Percentiles rank a stretch among this genome's conserved stretches.
Conservation (phyloP, 1,140 invertebrate species). For the Apis laboriosa region DNA sequence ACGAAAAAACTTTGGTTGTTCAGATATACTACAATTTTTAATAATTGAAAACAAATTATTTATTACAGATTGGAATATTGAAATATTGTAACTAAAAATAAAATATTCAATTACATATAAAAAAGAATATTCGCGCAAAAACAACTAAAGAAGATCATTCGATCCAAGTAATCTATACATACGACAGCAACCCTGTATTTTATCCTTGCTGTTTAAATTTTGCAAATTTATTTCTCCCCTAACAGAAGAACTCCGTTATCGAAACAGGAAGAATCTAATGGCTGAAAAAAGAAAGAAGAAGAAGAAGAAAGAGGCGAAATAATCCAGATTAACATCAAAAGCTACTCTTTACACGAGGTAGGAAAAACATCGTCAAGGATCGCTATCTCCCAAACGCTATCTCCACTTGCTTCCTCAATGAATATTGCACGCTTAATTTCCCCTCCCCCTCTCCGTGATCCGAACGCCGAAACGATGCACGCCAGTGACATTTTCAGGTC, state of each 20-base stretch:
- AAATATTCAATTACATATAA: no score
- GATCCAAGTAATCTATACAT: constrained; percentile 8
- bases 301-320: constrained; percentile 1
- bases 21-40: no score
- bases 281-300: neutral
- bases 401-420: constrained; percentile 58
- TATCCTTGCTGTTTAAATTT: neutral
- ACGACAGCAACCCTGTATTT: neutral
- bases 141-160: neutral
- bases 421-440: constrained; percentile 73
- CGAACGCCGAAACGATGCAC: constrained; percentile 46
- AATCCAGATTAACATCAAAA: neutral
- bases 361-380: constrained; percentile 14
- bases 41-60: no score
- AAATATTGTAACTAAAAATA: no score
- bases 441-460: constrained; percentile 30
- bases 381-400: constrained; percentile 27
- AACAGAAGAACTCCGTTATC: neutral
- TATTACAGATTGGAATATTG: no score
- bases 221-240: constrained; percentile 27
- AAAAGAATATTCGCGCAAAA: neutral
- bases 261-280: constrained; percentile 21
- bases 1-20: no score
- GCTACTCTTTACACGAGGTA: neutral
- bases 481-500: constrained; percentile 58